Base-by-base conservation (phyloP, 2,113 vertebrate genomes). In the Tursiops truncatus region DNA sequence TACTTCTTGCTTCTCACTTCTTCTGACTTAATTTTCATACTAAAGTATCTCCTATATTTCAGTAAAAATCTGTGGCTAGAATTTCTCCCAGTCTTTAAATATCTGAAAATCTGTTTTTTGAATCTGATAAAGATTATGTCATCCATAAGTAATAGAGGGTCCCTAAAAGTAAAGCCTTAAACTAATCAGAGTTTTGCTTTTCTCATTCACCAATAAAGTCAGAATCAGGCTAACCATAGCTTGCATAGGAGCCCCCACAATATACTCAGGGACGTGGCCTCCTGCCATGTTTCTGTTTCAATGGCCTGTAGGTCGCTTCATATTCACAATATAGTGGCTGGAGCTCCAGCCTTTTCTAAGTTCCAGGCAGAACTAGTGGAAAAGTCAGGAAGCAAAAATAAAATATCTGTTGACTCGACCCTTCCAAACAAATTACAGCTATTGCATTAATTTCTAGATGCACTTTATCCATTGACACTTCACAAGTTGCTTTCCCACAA, bases 361-460 rank as follows among this genome's bases (percentile, higher is more conserved):
- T 44, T 56, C 13, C 31, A 80, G 14, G 63, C 8, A 58, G 38
- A 92, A 44, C 67, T 50, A 31, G 6, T 23, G 33, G 58, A 13
- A 94, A 87, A 85, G 1, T 12, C 3, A n/a, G 76, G 15, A 33
- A 67, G 18, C 2, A 71, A 84, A 23, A 38, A 31, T 4, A 18
- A 33, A 2, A 0, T 31, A 18, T 3, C 28, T 56, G 13, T 33
- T 18, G 50, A 9, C 47, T 47, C 3, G 9, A 53, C 4, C 25
- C 18, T 80, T 50, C 31, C 23, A 31, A 60, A 41, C 5, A 38
- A 73, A 5, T 21, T 31, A 26, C 67, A 50, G 7, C 31, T 25
- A 5, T 5, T 67, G 31, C 13, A 17, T 63, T 60, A 21, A 9
- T 44, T 56, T 88, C 63, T 50, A n/a, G 14, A 26, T 33, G 14